These are phyloP conservation scores for Talpa occidentalis DNA, from an alignment of 2,113 vertebrate genomes.

Conservation along the genomic window DNA sequence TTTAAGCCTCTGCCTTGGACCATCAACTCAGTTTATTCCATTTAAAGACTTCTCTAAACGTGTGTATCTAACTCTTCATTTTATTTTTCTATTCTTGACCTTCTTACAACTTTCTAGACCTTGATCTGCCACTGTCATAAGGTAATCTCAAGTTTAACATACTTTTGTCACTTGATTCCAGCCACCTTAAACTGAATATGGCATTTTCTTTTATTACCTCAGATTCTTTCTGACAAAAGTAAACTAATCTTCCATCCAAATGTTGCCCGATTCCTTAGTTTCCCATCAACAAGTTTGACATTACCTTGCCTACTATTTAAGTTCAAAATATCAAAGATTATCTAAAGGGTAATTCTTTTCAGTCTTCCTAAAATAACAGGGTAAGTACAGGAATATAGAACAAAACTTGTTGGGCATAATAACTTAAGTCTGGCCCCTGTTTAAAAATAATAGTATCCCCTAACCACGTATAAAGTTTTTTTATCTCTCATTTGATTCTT, in stretches of 20 bases:
- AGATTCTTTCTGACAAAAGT: slow-evolving; percentile 45
- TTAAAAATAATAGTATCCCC: not conserved
- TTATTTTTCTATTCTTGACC: slow-evolving; percentile 18
- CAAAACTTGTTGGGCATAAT: not conserved
- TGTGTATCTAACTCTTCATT: not conserved
- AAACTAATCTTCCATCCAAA: slow-evolving; percentile 8
- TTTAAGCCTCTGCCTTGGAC: not conserved
- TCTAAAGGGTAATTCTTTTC: not conserved
- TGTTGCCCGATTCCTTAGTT: slow-evolving; percentile 12
- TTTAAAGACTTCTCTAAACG: not conserved
- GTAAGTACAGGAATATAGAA: not conserved
- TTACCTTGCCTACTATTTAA: slow-evolving; percentile 29
- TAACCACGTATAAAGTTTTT: not conserved
- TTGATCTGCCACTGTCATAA: not conserved
- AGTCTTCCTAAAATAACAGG: slow-evolving; percentile 15
- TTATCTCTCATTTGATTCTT: slow-evolving; percentile 22
- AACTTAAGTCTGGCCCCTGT: not conserved
- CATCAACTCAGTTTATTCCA: not conserved
- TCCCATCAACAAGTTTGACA: not conserved
- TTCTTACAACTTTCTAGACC: slow-evolving; percentile 18
- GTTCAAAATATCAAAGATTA: slow-evolving; percentile 15
- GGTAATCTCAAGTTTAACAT: not conserved
- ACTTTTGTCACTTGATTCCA: not conserved
- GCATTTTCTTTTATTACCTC: slow-evolving; percentile 37
- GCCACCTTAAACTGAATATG: not conserved